These are phyloP conservation scores for Ornithoptera priamus DNA, from an alignment of 2,888 invertebrate species.

Conservation along the genomic window DNA sequence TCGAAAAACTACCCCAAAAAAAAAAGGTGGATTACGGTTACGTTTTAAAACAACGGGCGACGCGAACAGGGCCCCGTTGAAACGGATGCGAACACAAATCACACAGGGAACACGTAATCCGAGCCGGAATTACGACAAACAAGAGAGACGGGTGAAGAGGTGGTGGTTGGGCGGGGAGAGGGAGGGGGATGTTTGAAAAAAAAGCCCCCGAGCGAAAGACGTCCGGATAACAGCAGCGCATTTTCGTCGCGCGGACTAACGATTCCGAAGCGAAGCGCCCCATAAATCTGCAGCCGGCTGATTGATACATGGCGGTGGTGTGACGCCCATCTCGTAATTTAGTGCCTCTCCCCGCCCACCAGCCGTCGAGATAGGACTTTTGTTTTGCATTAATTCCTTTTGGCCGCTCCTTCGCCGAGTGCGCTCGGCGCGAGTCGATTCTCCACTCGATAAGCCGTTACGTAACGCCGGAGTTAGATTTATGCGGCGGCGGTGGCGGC, in stretches of 20 bases:
- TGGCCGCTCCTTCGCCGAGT: constrained; percentile 46
- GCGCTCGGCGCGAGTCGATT: constrained; percentile 31
- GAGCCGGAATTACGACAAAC: constrained; percentile 40
- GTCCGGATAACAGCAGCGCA: constrained; percentile 69
- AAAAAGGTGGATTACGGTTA: neutral
- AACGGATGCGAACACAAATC: constrained; percentile 26
- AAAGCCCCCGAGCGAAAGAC: constrained; percentile 50
- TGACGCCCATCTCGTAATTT: constrained; percentile 84
- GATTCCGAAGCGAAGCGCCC: constrained; percentile 78
- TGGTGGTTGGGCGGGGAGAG: neutral
- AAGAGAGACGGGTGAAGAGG: constrained; percentile 32
- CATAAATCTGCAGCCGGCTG: constrained; percentile 74
- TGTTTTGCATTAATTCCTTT: constrained; percentile 80
- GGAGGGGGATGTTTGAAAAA: constrained; percentile 34
- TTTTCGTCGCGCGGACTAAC: constrained; percentile 78
- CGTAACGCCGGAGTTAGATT: constrained; percentile 31
- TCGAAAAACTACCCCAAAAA: too few species aligned
- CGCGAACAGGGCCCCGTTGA: constrained; percentile 1
- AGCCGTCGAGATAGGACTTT: constrained; percentile 77
- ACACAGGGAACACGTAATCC: constrained; percentile 30
- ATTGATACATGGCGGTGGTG: constrained; percentile 81
- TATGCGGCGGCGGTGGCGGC: constrained; percentile 14
- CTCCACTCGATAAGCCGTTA: constrained; percentile 30
- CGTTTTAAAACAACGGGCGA: too few species aligned
- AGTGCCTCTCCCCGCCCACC: constrained; percentile 83